Base-by-base conservation (phyloP, 2,888 invertebrate genomes). In the Zele albiditarsus region DNA sequence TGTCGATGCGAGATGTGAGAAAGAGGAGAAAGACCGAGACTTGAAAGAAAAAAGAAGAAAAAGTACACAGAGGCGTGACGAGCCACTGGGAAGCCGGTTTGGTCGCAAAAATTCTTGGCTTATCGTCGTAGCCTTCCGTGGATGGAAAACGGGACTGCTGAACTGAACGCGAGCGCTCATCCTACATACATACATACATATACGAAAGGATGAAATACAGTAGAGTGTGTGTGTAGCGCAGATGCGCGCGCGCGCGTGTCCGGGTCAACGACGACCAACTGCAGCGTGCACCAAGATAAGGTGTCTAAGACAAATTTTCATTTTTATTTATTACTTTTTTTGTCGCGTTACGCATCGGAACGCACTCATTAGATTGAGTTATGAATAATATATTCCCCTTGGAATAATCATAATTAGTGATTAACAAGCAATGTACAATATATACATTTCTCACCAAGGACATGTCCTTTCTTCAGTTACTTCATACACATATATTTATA, bases 51-150 rank as follows among this genome's bases (percentile, higher is more conserved):
- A 46, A n/a, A 46, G 3, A 53, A 53, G 1, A 23, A 53, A 20
- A 53, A 53, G 3, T 53, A 63, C 69, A 60, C 57, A 69, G 42
- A 74, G 75, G 75, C 71, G 75, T 75, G 75, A 75, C 71, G 71
- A 71, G 58, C 70, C 57, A 70, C 70, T 57, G 68, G 60, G 71
- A 53, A 75, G 68, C 75, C 75, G 75, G 75, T 75, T 75, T 70
- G 38, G 68, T 75, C 71, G 62, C 58, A 75, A 67, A 75, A 75
- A 75, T 75, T 28, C 58, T 66, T 49, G 65, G 68, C 75, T 75
- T 75, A 75, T 75, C 75, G 66, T 49, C n/a, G 53, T 53, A 62
- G 71, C 68, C 71, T 71, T 68, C 67, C 58, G 71, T 68, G 49
- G 53, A 49, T 68, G 60, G 46, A 60, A 67, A 75, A 75, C 75